Base-by-base conservation (phyloP, 2,797 vertebrate genomes). In the Danio jaintianensis region DNA sequence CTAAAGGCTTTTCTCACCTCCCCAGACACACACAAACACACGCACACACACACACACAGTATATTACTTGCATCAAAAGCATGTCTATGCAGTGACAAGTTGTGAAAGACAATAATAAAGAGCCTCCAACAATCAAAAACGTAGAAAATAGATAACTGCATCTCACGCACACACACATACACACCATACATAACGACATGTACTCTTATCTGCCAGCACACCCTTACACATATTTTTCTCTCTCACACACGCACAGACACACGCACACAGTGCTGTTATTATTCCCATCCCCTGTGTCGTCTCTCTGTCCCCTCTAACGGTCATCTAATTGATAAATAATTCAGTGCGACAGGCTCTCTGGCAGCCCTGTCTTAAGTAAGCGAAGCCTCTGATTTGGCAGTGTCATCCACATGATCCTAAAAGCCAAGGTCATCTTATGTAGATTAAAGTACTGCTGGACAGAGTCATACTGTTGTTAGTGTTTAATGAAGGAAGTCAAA, bases 361-460 rank as follows among this genome's bases (percentile, higher is more conserved):
- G 63, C 59, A 63, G 59, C 75, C 77, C 82, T 86, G 86, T 86
- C 87, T 91, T 89, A 89, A 90, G 89, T 87, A 87, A 90, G 89
- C 88, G 86, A 87, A 86, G 84, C 85, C 85, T 90, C 87, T 91
- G 91, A 91, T 92, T 92, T 90, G 88, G 88, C 84, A 84, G 73
- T 83, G 86, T 89, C 89, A 89, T 85, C 78, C 84, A 82, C 88
- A 86, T 78, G 80, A 42, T 61, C 18, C 12, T 16, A 62, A 85
- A 82, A 79, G 50, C 84, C 89, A 92, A 93, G 90, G 92, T 92
- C 87, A 86, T 84, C 81, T 87, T 77, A 88, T 84, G 84, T 81
- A 83, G 69, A 40, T 84, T 80, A 86, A 82, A 80, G 74, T 75
- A 68, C 81, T 88, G 43, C 69, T 61, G n/a, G 66, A 47, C 11